Percentiles rank a stretch among this genome's conserved stretches.
Evolutionary conservation across 2,797 vertebrate species (phyloP).

Genomic region (Gymnocypris eckloni): DNA sequence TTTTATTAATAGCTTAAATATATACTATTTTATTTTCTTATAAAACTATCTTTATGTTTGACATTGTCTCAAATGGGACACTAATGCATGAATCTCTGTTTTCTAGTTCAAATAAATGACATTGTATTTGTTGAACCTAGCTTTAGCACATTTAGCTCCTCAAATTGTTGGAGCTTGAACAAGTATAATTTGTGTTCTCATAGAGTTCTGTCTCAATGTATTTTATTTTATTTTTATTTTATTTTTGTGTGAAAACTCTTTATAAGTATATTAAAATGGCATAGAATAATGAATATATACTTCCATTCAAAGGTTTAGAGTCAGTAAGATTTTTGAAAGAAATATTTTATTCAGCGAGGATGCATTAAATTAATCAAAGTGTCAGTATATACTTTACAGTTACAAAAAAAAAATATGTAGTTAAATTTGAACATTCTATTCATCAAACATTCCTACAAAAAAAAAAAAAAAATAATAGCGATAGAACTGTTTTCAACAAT

Average conservation of each 20-base stretch:
- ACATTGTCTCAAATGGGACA: not conserved
- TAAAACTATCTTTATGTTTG: not conserved
- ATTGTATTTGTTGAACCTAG: not conserved
- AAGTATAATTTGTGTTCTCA: not conserved
- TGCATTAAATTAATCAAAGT: not conserved
- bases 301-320: not conserved
- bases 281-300: not conserved
- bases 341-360: not conserved
- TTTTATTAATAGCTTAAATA: not conserved
- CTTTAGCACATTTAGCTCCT: not conserved
- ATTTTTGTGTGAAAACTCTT: no score
- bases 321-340: not conserved
- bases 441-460: not conserved
- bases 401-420: no score
- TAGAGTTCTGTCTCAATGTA: no score
- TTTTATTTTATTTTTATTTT: not conserved
- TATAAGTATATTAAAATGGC: not conserved
- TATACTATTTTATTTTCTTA: not conserved
- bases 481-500: not conserved
- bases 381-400: not conserved
- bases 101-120: not conserved
- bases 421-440: not conserved
- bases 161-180: not conserved
- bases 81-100: not conserved
- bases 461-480: not conserved